phyloP scores from a whole-genome alignment of 2,888 invertebrate genomes.

The Pandemis heparana region DNA sequence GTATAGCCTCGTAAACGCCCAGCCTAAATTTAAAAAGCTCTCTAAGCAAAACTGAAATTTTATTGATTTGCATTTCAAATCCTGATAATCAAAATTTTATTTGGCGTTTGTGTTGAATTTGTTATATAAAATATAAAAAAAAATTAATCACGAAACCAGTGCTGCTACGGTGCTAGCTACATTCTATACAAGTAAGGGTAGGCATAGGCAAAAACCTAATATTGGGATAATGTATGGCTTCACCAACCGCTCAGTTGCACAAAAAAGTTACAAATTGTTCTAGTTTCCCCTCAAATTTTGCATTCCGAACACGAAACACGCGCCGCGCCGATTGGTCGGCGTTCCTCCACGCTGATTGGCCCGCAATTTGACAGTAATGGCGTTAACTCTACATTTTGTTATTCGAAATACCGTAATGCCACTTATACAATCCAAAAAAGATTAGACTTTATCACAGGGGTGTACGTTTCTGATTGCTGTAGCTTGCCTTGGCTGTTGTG shows the following conservation, averaged over 20 bases:
- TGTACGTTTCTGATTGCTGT: constrained; percentile 44
- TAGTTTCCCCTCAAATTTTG: constrained; percentile 78
- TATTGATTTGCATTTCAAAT: no score
- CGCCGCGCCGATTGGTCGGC: constrained; percentile 71
- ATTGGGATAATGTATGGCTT: constrained; percentile 49
- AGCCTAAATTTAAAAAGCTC: no score
- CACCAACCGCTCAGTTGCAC: constrained; percentile 54
- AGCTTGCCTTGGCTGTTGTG: constrained; percentile 7
- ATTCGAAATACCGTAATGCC: constrained; percentile 49
- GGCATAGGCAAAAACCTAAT: neutral
- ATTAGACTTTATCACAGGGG: constrained; percentile 14
- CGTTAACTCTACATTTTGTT: constrained; percentile 69
- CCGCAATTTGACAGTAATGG: constrained; percentile 84
- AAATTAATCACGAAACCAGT: no score
- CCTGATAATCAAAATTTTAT: no score
- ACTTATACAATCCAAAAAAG: constrained; percentile 16
- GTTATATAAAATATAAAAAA: no score
- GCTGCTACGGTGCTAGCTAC: no score
- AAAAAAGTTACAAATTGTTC: constrained; percentile 78
- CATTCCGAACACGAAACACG: constrained; percentile 76
- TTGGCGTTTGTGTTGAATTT: no score
- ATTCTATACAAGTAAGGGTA: neutral
- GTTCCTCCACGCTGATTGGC: constrained; percentile 76
- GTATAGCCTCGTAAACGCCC: no score
- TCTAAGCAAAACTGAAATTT: no score